These are phyloP conservation scores for Ciconia boyciana DNA, from an alignment of 2,113 vertebrate species.

Conservation along the genomic window DNA sequence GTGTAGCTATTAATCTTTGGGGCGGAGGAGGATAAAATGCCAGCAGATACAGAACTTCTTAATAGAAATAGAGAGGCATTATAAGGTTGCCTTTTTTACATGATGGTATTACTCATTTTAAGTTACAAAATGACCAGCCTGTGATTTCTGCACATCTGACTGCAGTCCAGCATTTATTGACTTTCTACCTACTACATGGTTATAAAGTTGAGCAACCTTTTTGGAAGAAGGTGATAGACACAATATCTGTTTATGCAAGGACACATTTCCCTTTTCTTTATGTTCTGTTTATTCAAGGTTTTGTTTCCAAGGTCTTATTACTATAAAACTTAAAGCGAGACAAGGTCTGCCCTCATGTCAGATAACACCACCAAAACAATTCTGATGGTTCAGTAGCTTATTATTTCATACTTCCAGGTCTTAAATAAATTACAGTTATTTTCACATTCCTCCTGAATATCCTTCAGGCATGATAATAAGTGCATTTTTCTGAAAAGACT, in stretches of 20 bases:
- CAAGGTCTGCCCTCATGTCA: conserved; percentile 78
- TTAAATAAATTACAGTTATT: conserved; percentile 78
- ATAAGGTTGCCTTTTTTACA: conserved; percentile 11
- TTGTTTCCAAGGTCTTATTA: conserved; percentile 82
- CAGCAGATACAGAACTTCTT: conserved; percentile 49
- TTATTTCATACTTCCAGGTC: conserved; percentile 77
- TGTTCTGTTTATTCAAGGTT: conserved; percentile 80
- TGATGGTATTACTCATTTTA: conserved; percentile 31
- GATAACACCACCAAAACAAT: conserved; percentile 79
- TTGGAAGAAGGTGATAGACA: conserved; percentile 80
- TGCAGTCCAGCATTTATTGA: conserved; percentile 50
- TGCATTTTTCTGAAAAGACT: conserved; percentile 60
- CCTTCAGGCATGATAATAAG: conserved; percentile 71
- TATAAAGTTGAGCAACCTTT: conserved; percentile 75
- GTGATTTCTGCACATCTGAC: conserved; percentile 52
- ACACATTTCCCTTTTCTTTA: conserved; percentile 79
- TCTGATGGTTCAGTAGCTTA: conserved; percentile 73
- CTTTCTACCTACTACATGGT: conserved; percentile 70
- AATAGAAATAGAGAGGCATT: conserved; percentile 49
- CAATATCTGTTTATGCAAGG: conserved; percentile 83
- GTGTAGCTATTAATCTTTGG: conserved; percentile 59
- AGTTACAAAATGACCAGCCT: conserved; percentile 49
- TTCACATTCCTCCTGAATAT: conserved; percentile 72
- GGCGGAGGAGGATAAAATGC: conserved; percentile 58
- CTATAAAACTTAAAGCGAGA: conserved; percentile 79